Evolutionary conservation across 2,888 invertebrate species (phyloP), one percentile per base, ranked within the genome.

Genomic region (Phortica magna): DNA sequence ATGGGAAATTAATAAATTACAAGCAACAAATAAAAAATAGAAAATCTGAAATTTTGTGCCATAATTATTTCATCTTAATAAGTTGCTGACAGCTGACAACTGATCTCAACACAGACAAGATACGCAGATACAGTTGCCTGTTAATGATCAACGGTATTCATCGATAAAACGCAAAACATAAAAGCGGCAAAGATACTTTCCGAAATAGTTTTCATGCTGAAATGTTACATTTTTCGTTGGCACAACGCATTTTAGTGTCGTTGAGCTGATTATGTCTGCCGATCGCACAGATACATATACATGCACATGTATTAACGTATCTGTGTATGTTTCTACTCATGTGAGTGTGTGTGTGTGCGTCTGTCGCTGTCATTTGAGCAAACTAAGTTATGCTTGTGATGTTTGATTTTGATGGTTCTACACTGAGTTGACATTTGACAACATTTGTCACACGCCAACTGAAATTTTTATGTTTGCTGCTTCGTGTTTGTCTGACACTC

Each of bases 31-130:
- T n/a, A n/a, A n/a, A n/a, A n/a, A n/a, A n/a, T n/a, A n/a, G n/a
- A n/a, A n/a, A n/a, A n/a, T n/a, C n/a, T n/a, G n/a, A 72, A 72
- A 57, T 39, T 72, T 39, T 72, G 12, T 57, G 41, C 3, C 42
- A 61, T 43, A 73, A 73, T 48, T 74, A 65, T 64, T 65, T 53
- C 31, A 31, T 14, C n/a, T 43, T 74, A 48, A 73, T 42, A 43
- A 65, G 77, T 73, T 76, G 71, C 74, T 78, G 84, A 78, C 79
- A 85, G 71, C 74, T 78, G 84, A 78, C 79, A 84, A 85, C 85
- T 84, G 72, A 74, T 73, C 74, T 67, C 65, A 78, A 73, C 72
- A 75, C 70, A 73, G 67, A 61, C 59, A 70, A 67, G 9, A 67
- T 31, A 67, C 67, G 22, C 48, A 48, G 48, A 48, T 48, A 48